These are phyloP conservation scores for Nothocercus julius DNA, from an alignment of 2,113 vertebrate genomes.

Conservation along the genomic window DNA sequence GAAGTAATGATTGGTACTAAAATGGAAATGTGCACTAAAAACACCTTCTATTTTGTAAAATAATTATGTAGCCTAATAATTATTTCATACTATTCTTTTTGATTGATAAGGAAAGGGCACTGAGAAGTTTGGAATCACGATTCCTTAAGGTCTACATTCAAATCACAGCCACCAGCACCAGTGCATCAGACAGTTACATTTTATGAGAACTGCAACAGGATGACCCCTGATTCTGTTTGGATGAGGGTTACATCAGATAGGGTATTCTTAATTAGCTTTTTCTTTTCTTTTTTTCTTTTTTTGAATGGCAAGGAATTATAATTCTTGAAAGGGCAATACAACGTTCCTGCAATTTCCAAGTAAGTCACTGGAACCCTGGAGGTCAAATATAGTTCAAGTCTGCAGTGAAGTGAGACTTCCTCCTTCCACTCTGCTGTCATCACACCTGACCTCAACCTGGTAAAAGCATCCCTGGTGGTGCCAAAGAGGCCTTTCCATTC, in stretches of 20 bases:
- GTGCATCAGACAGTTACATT: conserved; percentile 5
- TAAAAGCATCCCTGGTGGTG: conserved; percentile 59
- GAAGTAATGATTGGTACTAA: conserved; percentile 55
- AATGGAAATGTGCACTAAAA: conserved; percentile 68
- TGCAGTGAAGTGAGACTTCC: conserved; percentile 58
- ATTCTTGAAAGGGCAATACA: conserved; percentile 26
- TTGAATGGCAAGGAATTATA: conserved; percentile 36
- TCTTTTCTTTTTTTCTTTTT: background rate
- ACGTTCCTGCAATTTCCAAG: conserved; percentile 34
- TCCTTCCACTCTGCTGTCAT: conserved; percentile 37
- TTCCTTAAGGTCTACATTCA: conserved; percentile 69
- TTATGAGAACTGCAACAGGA: background rate
- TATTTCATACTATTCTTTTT: conserved; percentile 73
- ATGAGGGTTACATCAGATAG: conserved; percentile 43
- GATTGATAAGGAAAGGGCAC: conserved; percentile 73
- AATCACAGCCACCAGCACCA: conserved; percentile 24
- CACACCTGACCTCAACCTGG: conserved; percentile 55
- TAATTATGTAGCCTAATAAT: conserved; percentile 77
- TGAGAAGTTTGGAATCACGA: conserved; percentile 52
- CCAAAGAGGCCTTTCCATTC: conserved; percentile 7
- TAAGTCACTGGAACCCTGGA: conserved; percentile 25
- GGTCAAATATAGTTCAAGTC: conserved; percentile 60
- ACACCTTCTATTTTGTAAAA: conserved; percentile 76
- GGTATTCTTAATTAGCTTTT: conserved; percentile 41
- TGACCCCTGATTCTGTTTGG: conserved; percentile 28